Evolutionary conservation across 1,140 invertebrate species (phyloP).

Genomic region (Bombus balteatus): DNA sequence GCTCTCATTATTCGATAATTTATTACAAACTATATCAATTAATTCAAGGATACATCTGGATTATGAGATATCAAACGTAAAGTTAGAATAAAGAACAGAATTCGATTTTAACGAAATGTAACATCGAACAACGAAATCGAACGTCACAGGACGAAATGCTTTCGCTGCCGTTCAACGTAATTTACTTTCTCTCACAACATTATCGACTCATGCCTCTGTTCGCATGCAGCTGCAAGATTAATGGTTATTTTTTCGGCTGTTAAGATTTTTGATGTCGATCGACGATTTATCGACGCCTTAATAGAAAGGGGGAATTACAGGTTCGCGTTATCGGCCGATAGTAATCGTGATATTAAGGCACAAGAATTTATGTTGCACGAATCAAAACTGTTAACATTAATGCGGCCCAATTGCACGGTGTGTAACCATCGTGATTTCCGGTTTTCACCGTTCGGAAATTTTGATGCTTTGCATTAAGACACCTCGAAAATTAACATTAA

Average conservation of each 20-base stretch:
- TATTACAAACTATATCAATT: background rate
- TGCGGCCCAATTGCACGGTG: background rate
- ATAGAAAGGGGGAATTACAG: constrained; percentile 43
- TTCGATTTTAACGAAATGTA: constrained; percentile 10
- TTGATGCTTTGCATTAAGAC: background rate
- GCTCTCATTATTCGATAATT: background rate
- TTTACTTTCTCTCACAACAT: constrained; percentile 64
- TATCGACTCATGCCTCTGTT: constrained; percentile 52
- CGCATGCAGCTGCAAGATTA: constrained; percentile 59
- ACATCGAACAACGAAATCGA: constrained; percentile 41
- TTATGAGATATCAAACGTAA: background rate
- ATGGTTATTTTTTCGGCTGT: constrained; percentile 47
- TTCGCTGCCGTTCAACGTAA: constrained; percentile 55
- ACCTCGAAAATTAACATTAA: background rate
- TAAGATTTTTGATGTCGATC: constrained; percentile 48
- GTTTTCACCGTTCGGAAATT: background rate
- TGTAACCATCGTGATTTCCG: background rate
- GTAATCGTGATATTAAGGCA: constrained; percentile 17
- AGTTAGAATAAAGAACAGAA: background rate
- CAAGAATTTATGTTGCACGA: background rate
- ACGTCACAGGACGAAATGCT: constrained; percentile 1
- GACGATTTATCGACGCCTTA: constrained; percentile 36
- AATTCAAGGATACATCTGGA: background rate
- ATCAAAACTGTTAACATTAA: constrained; percentile 15
- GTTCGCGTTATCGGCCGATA: constrained; percentile 27